These are phyloP conservation scores for Euzetes globulus DNA, from an alignment of 2,888 invertebrate species.

Conservation along the genomic window DNA sequence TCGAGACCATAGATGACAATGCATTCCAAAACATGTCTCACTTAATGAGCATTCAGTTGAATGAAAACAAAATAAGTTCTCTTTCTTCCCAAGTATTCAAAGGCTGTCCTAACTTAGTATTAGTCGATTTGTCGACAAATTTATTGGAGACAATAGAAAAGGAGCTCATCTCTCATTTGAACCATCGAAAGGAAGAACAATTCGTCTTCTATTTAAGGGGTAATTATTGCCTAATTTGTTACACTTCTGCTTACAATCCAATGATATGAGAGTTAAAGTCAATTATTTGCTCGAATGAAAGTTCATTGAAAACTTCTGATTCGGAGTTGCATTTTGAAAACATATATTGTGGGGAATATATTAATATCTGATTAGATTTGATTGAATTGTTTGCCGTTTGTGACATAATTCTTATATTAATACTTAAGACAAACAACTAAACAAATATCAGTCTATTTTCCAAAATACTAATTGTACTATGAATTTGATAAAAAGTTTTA, in stretches of 20 bases:
- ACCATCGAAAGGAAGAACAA: background rate
- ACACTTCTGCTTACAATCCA: background rate
- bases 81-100: background rate
- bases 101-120: background rate
- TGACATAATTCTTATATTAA: background rate
- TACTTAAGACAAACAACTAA: background rate
- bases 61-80: background rate
- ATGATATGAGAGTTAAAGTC: background rate
- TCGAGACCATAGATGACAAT: background rate
- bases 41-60: conserved; percentile 17
- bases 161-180: background rate
- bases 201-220: background rate
- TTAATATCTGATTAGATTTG: too few relatives aligned
- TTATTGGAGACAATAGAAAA: background rate
- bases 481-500: background rate
- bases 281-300: background rate
- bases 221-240: background rate
- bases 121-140: conserved; percentile 7
- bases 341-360: background rate
- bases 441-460: background rate
- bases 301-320: too few relatives aligned
- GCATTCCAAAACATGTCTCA: conserved; percentile 21
- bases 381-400: background rate
- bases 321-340: background rate
- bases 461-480: background rate